phyloP scores from a whole-genome alignment of 1,140 invertebrate genomes.

The Bombus ignitus region DNA sequence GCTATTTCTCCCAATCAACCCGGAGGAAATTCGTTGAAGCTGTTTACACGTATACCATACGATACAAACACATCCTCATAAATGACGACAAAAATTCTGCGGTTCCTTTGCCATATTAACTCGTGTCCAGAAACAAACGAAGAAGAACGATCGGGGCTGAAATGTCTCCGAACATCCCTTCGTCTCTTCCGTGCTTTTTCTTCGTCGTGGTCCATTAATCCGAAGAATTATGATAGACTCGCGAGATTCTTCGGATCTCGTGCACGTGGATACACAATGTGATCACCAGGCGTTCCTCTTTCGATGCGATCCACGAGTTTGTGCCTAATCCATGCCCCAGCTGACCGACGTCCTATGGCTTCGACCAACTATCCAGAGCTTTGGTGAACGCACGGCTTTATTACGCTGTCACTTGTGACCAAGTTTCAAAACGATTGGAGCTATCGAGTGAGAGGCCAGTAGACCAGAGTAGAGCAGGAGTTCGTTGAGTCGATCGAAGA shows the following conservation, averaged over 20 bases:
- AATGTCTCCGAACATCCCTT: not conserved
- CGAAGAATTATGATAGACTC: constrained; percentile 24
- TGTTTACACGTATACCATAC: not conserved
- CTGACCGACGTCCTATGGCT: constrained; percentile 54
- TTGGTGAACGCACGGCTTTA: constrained; percentile 26
- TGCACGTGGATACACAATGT: constrained; percentile 52
- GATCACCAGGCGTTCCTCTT: not conserved
- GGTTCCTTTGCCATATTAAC: not conserved
- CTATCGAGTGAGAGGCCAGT: not conserved
- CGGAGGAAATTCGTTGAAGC: not conserved
- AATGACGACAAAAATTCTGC: not conserved
- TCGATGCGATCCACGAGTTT: constrained; percentile 30
- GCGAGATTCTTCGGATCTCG: not conserved
- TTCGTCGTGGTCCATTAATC: constrained; percentile 41
- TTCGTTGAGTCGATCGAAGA: not conserved
- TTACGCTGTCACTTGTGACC: not conserved
- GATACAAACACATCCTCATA: no score
- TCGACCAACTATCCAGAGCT: constrained; percentile 37
- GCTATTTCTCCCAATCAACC: constrained; percentile 4
- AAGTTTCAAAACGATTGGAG: not conserved
- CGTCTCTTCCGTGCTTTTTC: not conserved
- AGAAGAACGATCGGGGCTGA: constrained; percentile 26
- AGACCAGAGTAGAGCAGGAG: not conserved
- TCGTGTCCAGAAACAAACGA: constrained; percentile 28
- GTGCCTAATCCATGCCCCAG: constrained; percentile 59